These are phyloP conservation scores for Pseudomyrmex gracilis DNA, from an alignment of 1,140 invertebrate species.

Conservation along the genomic window DNA sequence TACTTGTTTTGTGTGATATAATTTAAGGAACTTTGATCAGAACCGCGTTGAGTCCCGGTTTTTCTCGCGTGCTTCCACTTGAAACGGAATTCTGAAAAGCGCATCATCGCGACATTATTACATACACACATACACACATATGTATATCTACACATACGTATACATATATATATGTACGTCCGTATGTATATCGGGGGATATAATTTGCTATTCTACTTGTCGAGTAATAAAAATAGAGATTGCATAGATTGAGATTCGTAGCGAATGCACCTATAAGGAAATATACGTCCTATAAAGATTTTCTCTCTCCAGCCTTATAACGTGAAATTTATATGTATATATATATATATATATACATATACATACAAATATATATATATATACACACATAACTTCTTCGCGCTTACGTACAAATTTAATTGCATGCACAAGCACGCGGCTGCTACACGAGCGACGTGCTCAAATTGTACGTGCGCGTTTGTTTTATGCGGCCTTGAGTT, in stretches of 20 bases:
- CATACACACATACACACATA: neutral
- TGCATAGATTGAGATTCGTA: constrained; percentile 84
- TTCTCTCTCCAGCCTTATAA: constrained; percentile 68
- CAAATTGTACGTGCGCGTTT: constrained; percentile 7
- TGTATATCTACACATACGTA: constrained; percentile 43
- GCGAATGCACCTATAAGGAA: constrained; percentile 83
- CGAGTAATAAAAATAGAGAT: constrained; percentile 86
- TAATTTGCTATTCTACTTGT: constrained; percentile 77
- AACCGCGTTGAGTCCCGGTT: constrained; percentile 2
- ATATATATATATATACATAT: constrained; percentile 43
- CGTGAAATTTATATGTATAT: constrained; percentile 66
- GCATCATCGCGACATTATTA: constrained; percentile 20
- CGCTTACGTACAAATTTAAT: neutral
- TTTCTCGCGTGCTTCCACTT: neutral
- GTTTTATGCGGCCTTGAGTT: constrained; percentile 11
- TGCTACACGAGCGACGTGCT: neutral
- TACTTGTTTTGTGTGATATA: neutral
- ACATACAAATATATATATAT: constrained; percentile 20
- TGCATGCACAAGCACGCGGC: neutral
- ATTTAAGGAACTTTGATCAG: constrained; percentile 54
- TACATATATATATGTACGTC: constrained; percentile 53
- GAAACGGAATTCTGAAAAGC: constrained; percentile 39
- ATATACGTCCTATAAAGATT: constrained; percentile 77
- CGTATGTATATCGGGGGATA: constrained; percentile 62
- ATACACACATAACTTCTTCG: neutral